A percentile compares a stretch with the other conserved stretches of the same genome.
Evolutionary conservation across 2,797 vertebrate species (phyloP).

Genomic region (Falco naumanni): DNA sequence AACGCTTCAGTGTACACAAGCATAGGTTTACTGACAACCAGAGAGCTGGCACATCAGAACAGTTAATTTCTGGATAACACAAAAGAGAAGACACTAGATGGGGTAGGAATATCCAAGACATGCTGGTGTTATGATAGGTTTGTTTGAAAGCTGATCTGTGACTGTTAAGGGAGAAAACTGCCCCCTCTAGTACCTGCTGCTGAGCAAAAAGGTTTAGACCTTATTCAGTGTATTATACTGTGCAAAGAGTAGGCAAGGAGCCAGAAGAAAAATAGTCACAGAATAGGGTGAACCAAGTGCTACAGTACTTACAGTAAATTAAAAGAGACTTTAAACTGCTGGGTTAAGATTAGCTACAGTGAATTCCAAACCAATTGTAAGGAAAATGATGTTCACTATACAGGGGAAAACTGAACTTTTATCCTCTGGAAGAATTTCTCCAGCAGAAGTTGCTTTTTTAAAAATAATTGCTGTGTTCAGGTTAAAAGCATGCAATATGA

Average conservation of each 20-base stretch:
- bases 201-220: neutral
- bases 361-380: neutral
- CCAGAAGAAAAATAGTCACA: neutral
- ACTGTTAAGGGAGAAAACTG: neutral
- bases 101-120: neutral
- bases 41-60: neutral
- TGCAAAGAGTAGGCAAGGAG: neutral
- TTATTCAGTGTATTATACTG: neutral
- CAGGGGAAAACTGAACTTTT: neutral
- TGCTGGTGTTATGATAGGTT: neutral
- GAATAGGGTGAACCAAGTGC: neutral
- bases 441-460: neutral
- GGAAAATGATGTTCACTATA: neutral
- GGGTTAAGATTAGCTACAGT: neutral
- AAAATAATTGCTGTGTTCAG: neutral
- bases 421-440: neutral
- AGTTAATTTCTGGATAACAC: neutral
- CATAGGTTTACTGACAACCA: neutral
- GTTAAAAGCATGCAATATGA: neutral
- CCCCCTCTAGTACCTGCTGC: neutral
- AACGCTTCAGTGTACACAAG: neutral
- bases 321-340: neutral
- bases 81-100: neutral
- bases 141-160: neutral
- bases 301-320: neutral